Evolutionary conservation across 2,888 invertebrate genomes (phyloP).

Genomic region (Ecliptopera silaceata): DNA sequence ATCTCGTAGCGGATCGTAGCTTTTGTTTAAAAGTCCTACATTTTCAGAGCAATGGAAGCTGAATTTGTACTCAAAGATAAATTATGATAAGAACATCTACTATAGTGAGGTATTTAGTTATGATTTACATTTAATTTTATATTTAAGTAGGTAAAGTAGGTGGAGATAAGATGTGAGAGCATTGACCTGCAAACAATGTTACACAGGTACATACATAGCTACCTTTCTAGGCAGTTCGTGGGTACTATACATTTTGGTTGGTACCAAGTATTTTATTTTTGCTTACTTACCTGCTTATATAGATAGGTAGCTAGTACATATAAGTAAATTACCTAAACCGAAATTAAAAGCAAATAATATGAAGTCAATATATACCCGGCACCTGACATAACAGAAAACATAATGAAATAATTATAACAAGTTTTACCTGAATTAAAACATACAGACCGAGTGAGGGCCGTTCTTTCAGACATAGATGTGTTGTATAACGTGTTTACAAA

Average conservation of each 20-base stretch:
- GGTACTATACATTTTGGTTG: slow-evolving; percentile 1
- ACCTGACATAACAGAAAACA: slow-evolving; percentile 33
- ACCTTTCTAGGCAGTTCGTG: slow-evolving; percentile 1
- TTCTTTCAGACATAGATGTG: neutral
- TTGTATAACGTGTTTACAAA: neutral
- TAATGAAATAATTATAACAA: slow-evolving; percentile 28
- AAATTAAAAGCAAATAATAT: slow-evolving; percentile 15
- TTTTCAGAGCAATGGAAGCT: slow-evolving; percentile 6
- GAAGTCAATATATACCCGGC: slow-evolving; percentile 6
- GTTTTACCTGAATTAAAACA: slow-evolving; percentile 33
- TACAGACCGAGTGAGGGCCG: slow-evolving; percentile 29
- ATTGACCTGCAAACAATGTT: slow-evolving; percentile 21
- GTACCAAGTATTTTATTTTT: neutral
- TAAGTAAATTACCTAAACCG: neutral
- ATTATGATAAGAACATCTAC: slow-evolving; percentile 23
- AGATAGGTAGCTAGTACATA: neutral
- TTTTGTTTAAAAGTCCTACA: slow-evolving; percentile 29
- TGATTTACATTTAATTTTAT: slow-evolving; percentile 16
- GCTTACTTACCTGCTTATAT: neutral
- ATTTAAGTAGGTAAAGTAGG: slow-evolving; percentile 4
- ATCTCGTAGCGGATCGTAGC: slow-evolving; percentile 33
- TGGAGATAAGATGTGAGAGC: slow-evolving; percentile 16
- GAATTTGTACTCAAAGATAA: slow-evolving; percentile 7
- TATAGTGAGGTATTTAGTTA: slow-evolving; percentile 11
- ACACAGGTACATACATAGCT: neutral